Base-by-base conservation (phyloP, 64 coral and sea anemone genomes). In the Stichodactyla helianthus region DNA sequence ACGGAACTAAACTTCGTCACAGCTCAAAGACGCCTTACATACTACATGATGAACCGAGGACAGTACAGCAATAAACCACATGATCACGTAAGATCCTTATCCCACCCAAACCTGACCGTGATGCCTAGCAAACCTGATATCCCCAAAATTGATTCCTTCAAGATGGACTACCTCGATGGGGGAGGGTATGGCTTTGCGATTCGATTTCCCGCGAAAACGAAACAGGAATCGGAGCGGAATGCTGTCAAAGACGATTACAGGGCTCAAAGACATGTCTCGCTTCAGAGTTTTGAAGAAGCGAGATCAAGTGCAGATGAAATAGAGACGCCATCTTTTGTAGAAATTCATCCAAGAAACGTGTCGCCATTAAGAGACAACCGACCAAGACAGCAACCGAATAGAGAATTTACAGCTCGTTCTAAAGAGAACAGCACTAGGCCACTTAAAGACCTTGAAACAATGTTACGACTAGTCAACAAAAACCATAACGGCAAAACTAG, bases 151-250 rank as follows among this genome's bases (percentile, higher is more conserved):
- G 94, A 93, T 56, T 96, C 94, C 16, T 84, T 93, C 52, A 96
- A 93, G 31, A 86, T 96, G 31, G 91, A 93, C 53, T 83, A 93
- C 59, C 81, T 85, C 1, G 78, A 87, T 44, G 91, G 94, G 11
- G 94, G 88, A 13, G 94, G 94, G 14, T 96, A 93, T 53, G 94
- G 94, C 31, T 96, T 96, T 35, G 88, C 94, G 0, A 58, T 96
- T 57, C 83, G 91, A 19, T 89, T 96, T 35, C 94, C 94, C 20
- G 87, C 84, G 31, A 81, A 81, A 81, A 81, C 25, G 26, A 27
- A 74, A n/a, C 68, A 74, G 11, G 68, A 74, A 31, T 6, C 25
- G 4, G 89, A 44, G 70, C 44, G 52, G 56, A 84, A 20, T 52
- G 18, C 28, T 56, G 77, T 23, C 77, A 76, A 55, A 27, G 51